Conservation (phyloP, 1,140 invertebrate genomes). For the honey bee (Apis mellifera) region DNA sequence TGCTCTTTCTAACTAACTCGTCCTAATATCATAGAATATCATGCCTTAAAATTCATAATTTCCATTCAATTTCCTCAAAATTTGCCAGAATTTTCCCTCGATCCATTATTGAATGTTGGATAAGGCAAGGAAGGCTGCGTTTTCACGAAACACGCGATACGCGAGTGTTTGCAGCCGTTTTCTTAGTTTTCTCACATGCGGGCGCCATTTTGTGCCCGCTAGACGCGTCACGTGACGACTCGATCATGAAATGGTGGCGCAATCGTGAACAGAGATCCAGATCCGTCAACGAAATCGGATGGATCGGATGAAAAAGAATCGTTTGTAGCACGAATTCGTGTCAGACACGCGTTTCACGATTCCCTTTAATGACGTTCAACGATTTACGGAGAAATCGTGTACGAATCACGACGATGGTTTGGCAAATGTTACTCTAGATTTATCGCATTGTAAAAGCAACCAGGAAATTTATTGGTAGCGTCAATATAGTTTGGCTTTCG, state of each 20-base stretch:
- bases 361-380: background rate
- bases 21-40: background rate
- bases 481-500: background rate
- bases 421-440: conserved; percentile 4
- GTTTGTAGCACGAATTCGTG: background rate
- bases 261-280: background rate
- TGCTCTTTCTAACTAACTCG: background rate
- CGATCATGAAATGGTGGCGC: conserved; percentile 9
- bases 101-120: conserved; percentile 13
- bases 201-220: background rate
- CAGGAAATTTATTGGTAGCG: conserved; percentile 9
- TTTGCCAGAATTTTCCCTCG: conserved; percentile 37
- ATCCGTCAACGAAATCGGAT: background rate
- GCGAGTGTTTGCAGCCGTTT: background rate
- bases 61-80: conserved; percentile 65
- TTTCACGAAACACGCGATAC: conserved; percentile 2
- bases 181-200: background rate
- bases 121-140: background rate
- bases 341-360: background rate
- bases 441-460: conserved; percentile 14
- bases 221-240: background rate
- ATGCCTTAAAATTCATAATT: background rate
- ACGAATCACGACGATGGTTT: conserved; percentile 11
- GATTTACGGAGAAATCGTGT: background rate
- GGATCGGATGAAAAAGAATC: background rate